Base-by-base conservation (phyloP, 2,113 vertebrate genomes). In the Mionectes macconnelli region DNA sequence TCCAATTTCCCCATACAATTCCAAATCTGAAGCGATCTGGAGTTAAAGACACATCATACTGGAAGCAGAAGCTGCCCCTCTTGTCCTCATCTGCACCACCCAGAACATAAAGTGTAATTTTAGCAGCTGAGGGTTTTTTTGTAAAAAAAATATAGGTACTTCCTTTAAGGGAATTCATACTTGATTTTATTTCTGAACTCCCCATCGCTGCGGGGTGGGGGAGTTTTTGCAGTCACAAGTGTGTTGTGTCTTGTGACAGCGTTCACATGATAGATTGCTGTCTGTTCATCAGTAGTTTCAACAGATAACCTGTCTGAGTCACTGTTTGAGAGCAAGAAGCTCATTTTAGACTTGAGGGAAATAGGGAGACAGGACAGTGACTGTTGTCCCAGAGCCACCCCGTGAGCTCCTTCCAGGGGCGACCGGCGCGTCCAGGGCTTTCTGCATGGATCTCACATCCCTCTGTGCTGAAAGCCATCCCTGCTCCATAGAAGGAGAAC, bases 401-500 rank as follows among this genome's bases (percentile, higher is more conserved):
- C 1, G 2, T 2, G 45, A 69, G 59, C 6, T 68, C 24, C 31
- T 86, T 56, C 2, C 0, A 0, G 11, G 5, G 9, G 2, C 3
- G 6, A 2, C 4, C 59, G 88, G 81, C 68, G 35, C 35, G 0
- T 16, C 50, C 2, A 47, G 39, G 24, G 15, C 35, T 33, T 68
- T 35, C 83, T 35, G 28, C 64, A 1, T 1, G 4, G 8, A 57
- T 82, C 78, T 66, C 5, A 3, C 49, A 39, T 76, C 84, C 50
- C 57, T 40, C 56, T 17, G 0, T 35, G 80, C 84, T 42, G 63
- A 8, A 31, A 79, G 52, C 22, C 33, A 0, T 42, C 90, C 70
- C 39, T 69, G 83, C 49, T 89, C 84, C 69, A 4, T 14, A 27
- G 84, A 62, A 91, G 82, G 74, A 82, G 63, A 77, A 5, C 0